phyloP scores from a whole-genome alignment of 2,888 invertebrate genomes.

The Laothoe populi region DNA sequence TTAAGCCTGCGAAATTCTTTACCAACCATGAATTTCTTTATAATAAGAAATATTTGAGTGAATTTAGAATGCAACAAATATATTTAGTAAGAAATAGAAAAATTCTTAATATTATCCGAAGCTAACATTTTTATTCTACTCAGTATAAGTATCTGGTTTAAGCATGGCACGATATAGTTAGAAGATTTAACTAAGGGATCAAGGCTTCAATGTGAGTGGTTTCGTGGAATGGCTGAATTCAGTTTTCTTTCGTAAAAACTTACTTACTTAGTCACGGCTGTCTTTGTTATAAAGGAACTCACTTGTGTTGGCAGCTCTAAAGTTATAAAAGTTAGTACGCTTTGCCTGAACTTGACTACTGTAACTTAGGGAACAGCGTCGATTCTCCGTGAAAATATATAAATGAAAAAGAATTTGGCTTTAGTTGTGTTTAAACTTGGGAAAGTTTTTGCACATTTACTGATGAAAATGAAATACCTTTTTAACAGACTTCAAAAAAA shows the following conservation, averaged over 20 bases:
- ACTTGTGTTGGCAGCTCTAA: background rate
- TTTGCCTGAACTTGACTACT: background rate
- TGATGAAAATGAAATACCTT: too few species aligned
- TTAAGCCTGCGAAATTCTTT: too few species aligned
- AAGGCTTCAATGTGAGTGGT: background rate
- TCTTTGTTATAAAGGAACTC: conserved; percentile 14
- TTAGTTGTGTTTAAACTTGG: background rate
- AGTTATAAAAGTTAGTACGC: conserved; percentile 8
- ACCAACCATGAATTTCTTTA: too few species aligned
- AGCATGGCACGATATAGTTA: background rate
- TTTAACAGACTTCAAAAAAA: too few species aligned
- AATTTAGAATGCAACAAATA: too few species aligned
- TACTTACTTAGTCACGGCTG: background rate
- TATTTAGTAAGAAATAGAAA: too few species aligned
- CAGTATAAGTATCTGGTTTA: background rate
- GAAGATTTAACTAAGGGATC: background rate
- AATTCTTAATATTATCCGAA: too few species aligned
- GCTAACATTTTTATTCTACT: too few species aligned
- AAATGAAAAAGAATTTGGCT: background rate
- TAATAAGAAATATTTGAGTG: too few species aligned
- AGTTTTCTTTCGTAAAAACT: conserved; percentile 1
- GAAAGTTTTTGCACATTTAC: background rate
- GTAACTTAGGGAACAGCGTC: background rate
- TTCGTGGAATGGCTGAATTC: background rate
- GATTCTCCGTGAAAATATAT: background rate